Conservation (phyloP, 2,113 vertebrate genomes). For the Rhagologus leucostigma region DNA sequence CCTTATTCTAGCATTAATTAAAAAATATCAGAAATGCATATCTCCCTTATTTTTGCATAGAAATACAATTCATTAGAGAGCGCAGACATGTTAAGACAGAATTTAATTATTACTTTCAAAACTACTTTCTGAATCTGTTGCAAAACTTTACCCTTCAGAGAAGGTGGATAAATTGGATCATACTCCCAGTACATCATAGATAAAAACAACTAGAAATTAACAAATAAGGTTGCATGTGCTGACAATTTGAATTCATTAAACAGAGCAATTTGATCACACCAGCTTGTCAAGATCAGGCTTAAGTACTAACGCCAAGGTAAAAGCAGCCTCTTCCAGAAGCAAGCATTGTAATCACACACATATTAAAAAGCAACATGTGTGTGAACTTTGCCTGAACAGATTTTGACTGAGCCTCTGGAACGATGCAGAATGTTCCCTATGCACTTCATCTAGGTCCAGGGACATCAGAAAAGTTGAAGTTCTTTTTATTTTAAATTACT, state of each 20-base stretch:
- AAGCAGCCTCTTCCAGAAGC: not conserved
- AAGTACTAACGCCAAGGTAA: not conserved
- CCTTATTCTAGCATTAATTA: not conserved
- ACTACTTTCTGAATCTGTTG: not conserved
- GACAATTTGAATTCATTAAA: not conserved
- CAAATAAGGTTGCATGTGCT: not conserved
- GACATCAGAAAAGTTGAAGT: not conserved
- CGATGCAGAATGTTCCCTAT: not conserved
- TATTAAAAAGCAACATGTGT: fast-evolving
- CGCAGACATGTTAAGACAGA: not conserved
- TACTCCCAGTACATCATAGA: not conserved
- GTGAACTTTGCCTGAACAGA: not conserved
- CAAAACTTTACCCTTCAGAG: not conserved
- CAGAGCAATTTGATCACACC: not conserved
- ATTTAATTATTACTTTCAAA: not conserved
- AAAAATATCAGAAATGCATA: fast-evolving
- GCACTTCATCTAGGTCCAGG: not conserved
- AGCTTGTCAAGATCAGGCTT: not conserved
- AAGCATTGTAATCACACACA: not conserved
- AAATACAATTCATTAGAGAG: not conserved
- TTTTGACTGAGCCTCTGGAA: not conserved
- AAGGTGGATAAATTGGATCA: not conserved
- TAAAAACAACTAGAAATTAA: not conserved
- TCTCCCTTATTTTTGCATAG: not conserved
- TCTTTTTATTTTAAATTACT: not conserved